Conservation (phyloP, 2,113 vertebrate genomes). For the Alosa alosa region DNA sequence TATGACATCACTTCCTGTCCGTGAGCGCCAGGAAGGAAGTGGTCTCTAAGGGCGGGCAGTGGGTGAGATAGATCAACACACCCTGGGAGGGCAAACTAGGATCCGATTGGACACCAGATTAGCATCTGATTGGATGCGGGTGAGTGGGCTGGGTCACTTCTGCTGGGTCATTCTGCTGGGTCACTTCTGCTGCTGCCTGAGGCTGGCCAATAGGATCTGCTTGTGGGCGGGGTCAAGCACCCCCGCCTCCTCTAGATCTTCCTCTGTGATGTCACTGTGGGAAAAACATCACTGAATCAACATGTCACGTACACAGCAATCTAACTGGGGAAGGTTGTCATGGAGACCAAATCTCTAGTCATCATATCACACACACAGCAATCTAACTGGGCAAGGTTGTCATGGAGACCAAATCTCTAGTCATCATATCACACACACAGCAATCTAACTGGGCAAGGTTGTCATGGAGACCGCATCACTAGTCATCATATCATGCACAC, state of each 20-base stretch:
- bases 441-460: too few relatives aligned
- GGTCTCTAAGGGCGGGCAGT: too few relatives aligned
- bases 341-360: too few relatives aligned
- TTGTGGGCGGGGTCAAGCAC: constrained; percentile 87
- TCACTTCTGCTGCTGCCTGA: constrained; percentile 74
- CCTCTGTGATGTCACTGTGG: constrained; percentile 91
- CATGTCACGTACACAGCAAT: not conserved
- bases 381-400: too few relatives aligned
- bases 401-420: too few relatives aligned
- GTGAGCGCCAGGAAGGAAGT: constrained; percentile 1
- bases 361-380: not conserved
- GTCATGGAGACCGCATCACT: too few relatives aligned
- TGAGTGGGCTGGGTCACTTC: not conserved
- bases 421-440: too few relatives aligned
- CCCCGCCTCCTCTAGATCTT: constrained; percentile 93
- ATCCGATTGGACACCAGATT: not conserved
- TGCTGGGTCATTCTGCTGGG: too few relatives aligned
- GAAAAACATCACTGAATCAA: not conserved
- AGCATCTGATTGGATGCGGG: not conserved
- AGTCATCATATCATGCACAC: too few relatives aligned
- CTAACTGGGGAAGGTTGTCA: not conserved
- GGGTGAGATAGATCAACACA: too few relatives aligned
- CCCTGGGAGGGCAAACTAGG: not conserved
- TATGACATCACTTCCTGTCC: constrained; percentile 37
- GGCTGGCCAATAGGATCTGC: constrained; percentile 82